phyloP scores from a whole-genome alignment of 2,888 invertebrate genomes.

The Thysanoteuthis rhombus region DNA sequence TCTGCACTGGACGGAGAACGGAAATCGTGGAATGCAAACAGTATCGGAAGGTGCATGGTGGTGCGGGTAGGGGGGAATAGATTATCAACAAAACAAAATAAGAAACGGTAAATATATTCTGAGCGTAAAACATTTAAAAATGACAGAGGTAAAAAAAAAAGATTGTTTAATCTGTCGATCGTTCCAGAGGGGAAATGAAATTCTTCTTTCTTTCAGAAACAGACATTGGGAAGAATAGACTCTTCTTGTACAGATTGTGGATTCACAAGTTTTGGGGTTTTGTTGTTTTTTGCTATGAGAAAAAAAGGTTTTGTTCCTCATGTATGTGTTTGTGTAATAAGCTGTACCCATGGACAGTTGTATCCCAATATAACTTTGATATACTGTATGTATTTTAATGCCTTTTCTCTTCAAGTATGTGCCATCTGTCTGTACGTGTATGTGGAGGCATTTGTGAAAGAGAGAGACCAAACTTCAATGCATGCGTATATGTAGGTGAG shows the following conservation, averaged over 20 bases:
- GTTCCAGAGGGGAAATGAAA: background rate
- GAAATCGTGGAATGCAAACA: background rate
- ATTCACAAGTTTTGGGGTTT: too few relatives aligned
- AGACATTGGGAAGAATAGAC: background rate
- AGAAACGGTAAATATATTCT: too few relatives aligned
- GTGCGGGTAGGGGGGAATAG: background rate
- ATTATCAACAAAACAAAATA: background rate
- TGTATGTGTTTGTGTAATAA: too few relatives aligned
- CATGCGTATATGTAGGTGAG: background rate
- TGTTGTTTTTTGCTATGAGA: too few relatives aligned
- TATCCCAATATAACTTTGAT: background rate
- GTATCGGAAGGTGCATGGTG: background rate
- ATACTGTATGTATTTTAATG: background rate
- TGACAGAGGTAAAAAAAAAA: background rate
- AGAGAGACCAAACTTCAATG: background rate
- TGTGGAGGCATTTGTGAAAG: background rate
- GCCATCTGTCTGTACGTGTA: background rate
- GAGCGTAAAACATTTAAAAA: too few relatives aligned
- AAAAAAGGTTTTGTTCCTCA: too few relatives aligned
- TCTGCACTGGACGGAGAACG: background rate
- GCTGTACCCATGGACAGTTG: background rate
- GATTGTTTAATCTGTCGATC: background rate
- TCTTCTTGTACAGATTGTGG: background rate
- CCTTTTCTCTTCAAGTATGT: background rate
- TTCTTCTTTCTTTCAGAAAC: background rate